These are phyloP conservation scores for Saimiri boliviensis DNA, from an alignment of 2,113 vertebrate species.

Conservation along the genomic window DNA sequence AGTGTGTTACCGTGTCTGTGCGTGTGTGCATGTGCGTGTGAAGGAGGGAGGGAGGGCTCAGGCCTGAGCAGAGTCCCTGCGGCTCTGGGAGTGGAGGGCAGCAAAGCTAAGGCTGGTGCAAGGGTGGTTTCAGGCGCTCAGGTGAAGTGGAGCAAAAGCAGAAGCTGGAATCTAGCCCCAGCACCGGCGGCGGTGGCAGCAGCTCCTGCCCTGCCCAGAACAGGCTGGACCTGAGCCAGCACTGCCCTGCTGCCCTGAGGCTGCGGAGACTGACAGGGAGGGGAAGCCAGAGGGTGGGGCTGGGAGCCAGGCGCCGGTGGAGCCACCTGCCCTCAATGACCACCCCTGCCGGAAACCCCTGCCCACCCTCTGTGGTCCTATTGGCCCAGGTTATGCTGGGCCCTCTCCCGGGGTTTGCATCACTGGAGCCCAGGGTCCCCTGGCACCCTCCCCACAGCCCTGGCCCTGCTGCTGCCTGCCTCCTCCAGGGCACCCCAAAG, in stretches of 20 bases:
- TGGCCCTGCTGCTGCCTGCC: background rate
- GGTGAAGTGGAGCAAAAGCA: constrained; percentile 31
- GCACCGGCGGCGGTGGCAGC: background rate
- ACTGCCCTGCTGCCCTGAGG: background rate
- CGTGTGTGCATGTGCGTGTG: background rate
- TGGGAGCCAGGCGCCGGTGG: background rate
- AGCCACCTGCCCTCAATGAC: background rate
- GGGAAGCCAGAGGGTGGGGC: background rate
- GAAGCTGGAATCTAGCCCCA: constrained; percentile 51
- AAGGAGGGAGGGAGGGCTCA: background rate
- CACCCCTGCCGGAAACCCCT: background rate
- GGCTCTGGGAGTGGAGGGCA: background rate
- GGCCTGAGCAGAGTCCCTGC: background rate
- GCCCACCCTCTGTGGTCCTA: background rate
- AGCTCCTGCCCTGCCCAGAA: constrained; percentile 56
- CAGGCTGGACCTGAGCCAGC: constrained; percentile 58
- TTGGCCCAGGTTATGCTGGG: background rate
- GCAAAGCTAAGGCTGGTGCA: background rate
- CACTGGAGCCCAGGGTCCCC: too few relatives aligned
- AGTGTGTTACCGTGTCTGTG: background rate
- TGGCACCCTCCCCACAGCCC: background rate
- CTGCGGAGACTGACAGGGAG: background rate
- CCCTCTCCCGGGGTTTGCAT: background rate
- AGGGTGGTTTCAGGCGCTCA: background rate
- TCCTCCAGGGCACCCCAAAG: fast-evolving